phyloP scores from a whole-genome alignment of 2,888 invertebrate genomes.

The Drosophila vallismaia region DNA sequence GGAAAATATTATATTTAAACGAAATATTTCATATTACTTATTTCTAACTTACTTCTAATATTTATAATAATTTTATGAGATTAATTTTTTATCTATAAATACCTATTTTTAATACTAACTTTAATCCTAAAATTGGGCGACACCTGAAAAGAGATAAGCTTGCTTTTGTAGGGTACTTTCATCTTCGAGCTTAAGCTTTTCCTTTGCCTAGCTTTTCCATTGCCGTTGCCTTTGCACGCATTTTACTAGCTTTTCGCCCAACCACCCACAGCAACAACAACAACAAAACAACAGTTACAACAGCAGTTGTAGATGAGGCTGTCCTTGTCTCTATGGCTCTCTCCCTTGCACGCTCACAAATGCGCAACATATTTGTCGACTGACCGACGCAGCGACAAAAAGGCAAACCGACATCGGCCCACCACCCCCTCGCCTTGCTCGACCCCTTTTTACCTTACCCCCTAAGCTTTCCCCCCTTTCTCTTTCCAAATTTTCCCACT shows the following conservation, averaged over 20 bases:
- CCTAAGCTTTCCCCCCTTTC: not conserved
- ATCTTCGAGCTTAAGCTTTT: not conserved
- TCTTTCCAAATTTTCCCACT: not conserved
- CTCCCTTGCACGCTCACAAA: slow-evolving; percentile 50
- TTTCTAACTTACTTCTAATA: no score
- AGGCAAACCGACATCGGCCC: slow-evolving; percentile 28
- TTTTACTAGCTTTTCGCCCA: slow-evolving; percentile 56
- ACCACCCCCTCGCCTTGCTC: slow-evolving; percentile 6
- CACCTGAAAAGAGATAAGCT: not conserved
- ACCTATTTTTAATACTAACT: not conserved
- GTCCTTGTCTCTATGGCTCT: slow-evolving; percentile 37
- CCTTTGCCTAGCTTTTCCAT: slow-evolving; percentile 27
- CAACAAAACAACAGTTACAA: slow-evolving; percentile 72
- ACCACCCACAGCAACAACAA: slow-evolving; percentile 41
- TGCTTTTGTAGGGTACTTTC: not conserved
- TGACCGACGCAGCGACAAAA: slow-evolving; percentile 68
- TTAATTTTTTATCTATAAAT: not conserved
- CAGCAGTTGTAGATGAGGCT: slow-evolving; percentile 52
- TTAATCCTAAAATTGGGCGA: no score
- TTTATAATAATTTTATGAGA: no score
- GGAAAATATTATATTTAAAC: no score
- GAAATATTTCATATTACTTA: no score
- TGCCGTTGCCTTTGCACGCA: slow-evolving; percentile 68
- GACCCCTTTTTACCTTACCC: slow-evolving; percentile 3
- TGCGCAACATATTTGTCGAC: slow-evolving; percentile 80